These are phyloP conservation scores for Leuciscus waleckii DNA, from an alignment of 2,797 vertebrate genomes.

Conservation along the genomic window DNA sequence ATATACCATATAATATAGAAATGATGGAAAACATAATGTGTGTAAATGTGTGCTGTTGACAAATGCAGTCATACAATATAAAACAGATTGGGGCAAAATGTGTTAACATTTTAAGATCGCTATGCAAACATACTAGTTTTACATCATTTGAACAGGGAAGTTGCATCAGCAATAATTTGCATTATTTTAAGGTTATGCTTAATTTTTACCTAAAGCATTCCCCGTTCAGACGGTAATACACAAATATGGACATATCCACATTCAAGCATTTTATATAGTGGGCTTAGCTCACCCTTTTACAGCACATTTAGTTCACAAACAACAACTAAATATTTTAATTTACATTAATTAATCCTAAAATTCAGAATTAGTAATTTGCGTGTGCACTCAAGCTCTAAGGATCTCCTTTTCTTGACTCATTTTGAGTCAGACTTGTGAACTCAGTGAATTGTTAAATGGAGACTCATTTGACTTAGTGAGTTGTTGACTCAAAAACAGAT, in stretches of 20 bases:
- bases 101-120: no score
- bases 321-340: neutral
- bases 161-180: neutral
- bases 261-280: neutral
- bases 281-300: neutral
- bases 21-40: no score
- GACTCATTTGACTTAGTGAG: neutral
- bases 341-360: neutral
- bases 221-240: neutral
- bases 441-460: neutral
- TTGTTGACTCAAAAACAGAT: neutral
- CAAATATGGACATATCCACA: neutral
- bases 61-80: no score
- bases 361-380: neutral
- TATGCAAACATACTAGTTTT: no score
- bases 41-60: no score
- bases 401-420: neutral
- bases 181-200: neutral
- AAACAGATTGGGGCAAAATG: no score
- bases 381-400: neutral
- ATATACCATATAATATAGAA: no score
- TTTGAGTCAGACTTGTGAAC: neutral
- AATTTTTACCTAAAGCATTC: neutral
- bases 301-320: neutral
- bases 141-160: no score